Conservation (phyloP, 1,140 invertebrate genomes). For the Musca domestica region DNA sequence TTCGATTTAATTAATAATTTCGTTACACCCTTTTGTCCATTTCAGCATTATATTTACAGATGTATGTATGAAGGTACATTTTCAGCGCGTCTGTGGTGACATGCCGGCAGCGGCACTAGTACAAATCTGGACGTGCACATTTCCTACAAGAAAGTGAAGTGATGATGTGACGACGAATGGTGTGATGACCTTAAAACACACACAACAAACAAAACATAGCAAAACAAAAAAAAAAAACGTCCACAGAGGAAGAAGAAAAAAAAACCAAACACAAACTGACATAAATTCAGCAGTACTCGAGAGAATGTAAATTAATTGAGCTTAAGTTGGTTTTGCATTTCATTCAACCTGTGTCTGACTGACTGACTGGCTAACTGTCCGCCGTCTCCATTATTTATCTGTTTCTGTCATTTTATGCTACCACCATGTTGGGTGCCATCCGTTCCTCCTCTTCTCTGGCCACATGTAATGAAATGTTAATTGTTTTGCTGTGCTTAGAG, state of each 20-base stretch:
- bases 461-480: conserved; percentile 7
- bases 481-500: background rate
- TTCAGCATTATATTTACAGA: too few species aligned
- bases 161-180: background rate
- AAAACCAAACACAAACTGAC: too few species aligned
- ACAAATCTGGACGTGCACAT: conserved; percentile 14
- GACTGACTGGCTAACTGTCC: background rate
- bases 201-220: background rate
- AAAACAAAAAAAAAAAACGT: too few species aligned
- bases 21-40: too few species aligned
- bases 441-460: background rate
- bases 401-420: too few species aligned
- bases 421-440: background rate
- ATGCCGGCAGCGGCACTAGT: background rate
- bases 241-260: too few species aligned
- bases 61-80: too few species aligned
- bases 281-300: too few species aligned
- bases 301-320: conserved; percentile 7
- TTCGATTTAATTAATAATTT: too few species aligned
- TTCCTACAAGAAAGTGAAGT: conserved; percentile 18
- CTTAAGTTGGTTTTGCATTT: background rate
- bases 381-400: too few species aligned
- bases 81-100: background rate
- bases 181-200: conserved; percentile 16
- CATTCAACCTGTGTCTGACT: background rate